Conservation (phyloP, 2,113 vertebrate genomes). For the Cyanistes caeruleus region DNA sequence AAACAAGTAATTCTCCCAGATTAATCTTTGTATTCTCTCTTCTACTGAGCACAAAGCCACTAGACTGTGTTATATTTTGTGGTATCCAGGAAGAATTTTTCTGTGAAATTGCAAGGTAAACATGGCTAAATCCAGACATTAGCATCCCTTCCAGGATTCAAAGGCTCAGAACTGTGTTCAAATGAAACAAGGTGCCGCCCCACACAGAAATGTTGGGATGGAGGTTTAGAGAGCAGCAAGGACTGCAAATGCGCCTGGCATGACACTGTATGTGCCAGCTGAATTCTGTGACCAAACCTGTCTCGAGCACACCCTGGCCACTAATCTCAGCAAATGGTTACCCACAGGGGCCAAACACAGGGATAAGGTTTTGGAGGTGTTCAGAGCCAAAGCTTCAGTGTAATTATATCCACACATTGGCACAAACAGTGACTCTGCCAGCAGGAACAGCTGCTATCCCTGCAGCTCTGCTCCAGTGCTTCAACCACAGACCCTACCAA, state of each 20-base stretch:
- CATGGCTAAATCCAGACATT: background rate
- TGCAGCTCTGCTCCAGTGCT: background rate
- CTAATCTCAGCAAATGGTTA: background rate
- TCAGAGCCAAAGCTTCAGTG: background rate
- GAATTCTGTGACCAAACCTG: background rate
- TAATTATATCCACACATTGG: background rate
- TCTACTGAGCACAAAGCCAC: background rate
- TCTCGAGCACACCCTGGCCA: background rate
- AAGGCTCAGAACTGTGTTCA: background rate
- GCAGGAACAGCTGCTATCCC: background rate
- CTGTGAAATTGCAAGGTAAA: background rate
- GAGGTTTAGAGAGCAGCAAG: background rate
- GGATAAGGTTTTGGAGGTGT: background rate
- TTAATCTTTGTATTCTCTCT: background rate
- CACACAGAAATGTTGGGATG: background rate
- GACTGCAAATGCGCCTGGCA: rapidly evolving
- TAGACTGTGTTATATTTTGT: background rate
- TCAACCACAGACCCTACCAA: background rate
- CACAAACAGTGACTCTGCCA: rapidly evolving
- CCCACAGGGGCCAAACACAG: background rate
- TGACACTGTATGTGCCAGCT: background rate
- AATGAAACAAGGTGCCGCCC: background rate
- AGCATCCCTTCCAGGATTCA: background rate
- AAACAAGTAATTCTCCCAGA: background rate
- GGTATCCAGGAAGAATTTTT: background rate